Percentiles rank a stretch among this genome's conserved stretches.
These are phyloP conservation scores for Hystrix brachyura DNA, from an alignment of 2,113 vertebrate species.

Conservation along the genomic window DNA sequence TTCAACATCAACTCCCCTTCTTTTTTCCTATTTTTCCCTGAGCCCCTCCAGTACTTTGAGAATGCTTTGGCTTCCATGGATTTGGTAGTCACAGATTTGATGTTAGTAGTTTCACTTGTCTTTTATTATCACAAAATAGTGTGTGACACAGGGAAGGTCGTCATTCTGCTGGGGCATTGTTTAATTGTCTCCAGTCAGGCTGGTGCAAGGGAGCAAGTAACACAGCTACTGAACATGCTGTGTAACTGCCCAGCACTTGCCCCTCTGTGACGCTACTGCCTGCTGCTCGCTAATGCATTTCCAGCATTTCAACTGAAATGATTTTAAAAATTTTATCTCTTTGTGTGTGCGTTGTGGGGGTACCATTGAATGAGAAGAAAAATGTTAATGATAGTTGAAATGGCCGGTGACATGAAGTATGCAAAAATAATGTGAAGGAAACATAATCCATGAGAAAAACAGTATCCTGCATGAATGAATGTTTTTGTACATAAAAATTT, in stretches of 20 bases:
- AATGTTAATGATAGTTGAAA: background rate
- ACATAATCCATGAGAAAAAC: background rate
- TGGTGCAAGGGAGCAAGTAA: background rate
- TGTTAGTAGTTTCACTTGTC: background rate
- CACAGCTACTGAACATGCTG: background rate
- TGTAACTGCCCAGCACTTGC: background rate
- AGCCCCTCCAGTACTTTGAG: background rate
- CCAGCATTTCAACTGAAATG: background rate
- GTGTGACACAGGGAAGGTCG: background rate
- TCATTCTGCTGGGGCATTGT: background rate
- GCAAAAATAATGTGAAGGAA: background rate
- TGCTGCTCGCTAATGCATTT: background rate
- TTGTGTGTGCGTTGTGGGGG: background rate
- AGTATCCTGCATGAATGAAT: accelerated
- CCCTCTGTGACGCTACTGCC: background rate
- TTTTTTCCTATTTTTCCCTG: background rate
- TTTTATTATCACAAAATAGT: background rate
- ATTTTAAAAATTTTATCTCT: background rate
- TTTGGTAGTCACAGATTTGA: background rate
- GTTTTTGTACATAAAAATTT: background rate
- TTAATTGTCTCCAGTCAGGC: background rate
- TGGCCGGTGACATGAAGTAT: background rate
- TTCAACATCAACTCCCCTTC: background rate
- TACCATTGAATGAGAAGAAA: background rate
- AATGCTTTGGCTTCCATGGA: background rate